Evolutionary conservation across 2,888 invertebrate species (phyloP), one percentile per base, ranked within the genome.

Genomic region (Hypomecis punctinalis): DNA sequence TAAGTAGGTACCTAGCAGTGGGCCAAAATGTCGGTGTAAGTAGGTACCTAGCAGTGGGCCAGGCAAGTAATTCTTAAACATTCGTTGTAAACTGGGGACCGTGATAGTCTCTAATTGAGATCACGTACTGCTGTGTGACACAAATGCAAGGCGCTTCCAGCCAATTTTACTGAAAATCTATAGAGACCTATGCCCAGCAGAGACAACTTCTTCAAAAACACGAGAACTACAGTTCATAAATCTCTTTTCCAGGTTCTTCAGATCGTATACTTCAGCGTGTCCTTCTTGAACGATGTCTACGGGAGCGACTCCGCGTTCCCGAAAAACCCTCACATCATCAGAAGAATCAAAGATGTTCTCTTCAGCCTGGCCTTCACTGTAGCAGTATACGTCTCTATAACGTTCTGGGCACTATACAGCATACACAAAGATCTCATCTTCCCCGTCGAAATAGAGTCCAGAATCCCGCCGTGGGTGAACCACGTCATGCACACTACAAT

Each of bases 371-470:
- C 96, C 11, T 97, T 97, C 74, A 96, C 97, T 0, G 79, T 96
- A 1, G 95, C 97, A 5, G 89, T 96, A 85, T 97, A 96, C 90
- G 98, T 98, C 0, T 96, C 96, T n/a, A 74, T 95, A 0, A 95
- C 96, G 4, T 99, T 98, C 85, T 99, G 99, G 99, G 90, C 93
- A 0, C 87, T 99, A 33, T 98, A 97, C 91, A 91, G 94, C 35
- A 93, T 98, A 42, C 96, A 99, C 84, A 95, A 98, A 67, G 97
- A 97, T 76, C 89, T 98, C n/a, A 97, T 99, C 36, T 96, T 97
- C 78, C 98, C 98, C 0, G 95, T 94, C 75, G 94, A 94, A 4
- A 84, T 98, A 57, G 98, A 97, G 79, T 90, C 93, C n/a, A 95
- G 95, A 62, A 96, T 98, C 76, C 98, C 99, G 1, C 85, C 85